Conservation (phyloP, 2,113 vertebrate species). For the Festucalex cinctus region DNA sequence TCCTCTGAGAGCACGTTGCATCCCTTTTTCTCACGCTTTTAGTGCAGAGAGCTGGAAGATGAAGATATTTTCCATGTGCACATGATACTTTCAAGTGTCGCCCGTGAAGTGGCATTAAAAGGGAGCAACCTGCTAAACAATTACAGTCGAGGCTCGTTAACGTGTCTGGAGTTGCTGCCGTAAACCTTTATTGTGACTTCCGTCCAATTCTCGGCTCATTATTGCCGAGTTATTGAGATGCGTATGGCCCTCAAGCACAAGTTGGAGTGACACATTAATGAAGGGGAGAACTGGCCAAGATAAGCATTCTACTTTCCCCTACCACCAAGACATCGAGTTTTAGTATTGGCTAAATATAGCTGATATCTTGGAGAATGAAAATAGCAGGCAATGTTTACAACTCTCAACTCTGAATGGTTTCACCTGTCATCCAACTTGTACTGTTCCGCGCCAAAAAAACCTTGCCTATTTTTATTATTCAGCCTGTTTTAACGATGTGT, state of each 20-base stretch:
- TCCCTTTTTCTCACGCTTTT: conserved; percentile 50
- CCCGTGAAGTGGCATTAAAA: conserved; percentile 25
- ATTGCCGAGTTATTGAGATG: conserved; percentile 19
- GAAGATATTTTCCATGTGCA: conserved; percentile 35
- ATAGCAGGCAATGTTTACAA: conserved; percentile 38
- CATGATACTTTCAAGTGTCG: conserved; percentile 9
- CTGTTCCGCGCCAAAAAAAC: neutral
- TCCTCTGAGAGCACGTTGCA: conserved; percentile 19
- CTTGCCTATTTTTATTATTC: neutral
- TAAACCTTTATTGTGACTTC: conserved; percentile 31
- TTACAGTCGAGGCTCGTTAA: conserved; percentile 25
- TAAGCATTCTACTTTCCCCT: conserved; percentile 12
- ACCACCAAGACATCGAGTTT: conserved; percentile 8
- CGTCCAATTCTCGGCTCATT: conserved; percentile 26
- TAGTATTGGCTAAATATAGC: conserved; percentile 10
- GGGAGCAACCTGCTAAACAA: conserved; percentile 12
- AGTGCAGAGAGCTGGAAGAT: conserved; percentile 22
- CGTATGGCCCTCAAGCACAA: neutral
- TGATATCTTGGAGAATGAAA: conserved; percentile 30
- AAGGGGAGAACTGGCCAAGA: conserved; percentile 28
- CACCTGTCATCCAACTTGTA: neutral
- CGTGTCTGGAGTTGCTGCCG: neutral
- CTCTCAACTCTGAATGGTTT: conserved; percentile 6
- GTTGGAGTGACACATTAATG: conserved; percentile 16
- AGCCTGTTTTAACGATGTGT: neutral